Evolutionary conservation across 2,113 vertebrate genomes (phyloP).

Genomic region (Paracanthobrama guichenoti): DNA sequence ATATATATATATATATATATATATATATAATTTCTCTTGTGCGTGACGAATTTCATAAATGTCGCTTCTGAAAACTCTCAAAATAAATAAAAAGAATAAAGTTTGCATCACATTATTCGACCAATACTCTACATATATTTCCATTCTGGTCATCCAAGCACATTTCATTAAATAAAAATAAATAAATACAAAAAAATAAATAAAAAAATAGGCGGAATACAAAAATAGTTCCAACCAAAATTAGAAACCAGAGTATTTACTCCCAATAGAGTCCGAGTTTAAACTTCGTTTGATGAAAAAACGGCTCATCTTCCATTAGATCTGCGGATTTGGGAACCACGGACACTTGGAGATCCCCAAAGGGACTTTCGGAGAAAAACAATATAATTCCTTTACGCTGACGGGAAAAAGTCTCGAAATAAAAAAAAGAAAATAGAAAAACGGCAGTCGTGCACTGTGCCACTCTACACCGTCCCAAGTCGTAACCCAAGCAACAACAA

Average conservation of each 20-base stretch:
- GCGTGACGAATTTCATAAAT: not conserved
- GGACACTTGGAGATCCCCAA: constrained; percentile 33
- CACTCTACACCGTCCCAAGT: constrained; percentile 13
- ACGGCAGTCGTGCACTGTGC: not conserved
- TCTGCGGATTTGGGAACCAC: constrained; percentile 25
- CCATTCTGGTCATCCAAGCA: not conserved
- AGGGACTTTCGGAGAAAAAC: not conserved
- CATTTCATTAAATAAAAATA: not conserved
- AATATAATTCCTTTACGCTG: constrained; percentile 18
- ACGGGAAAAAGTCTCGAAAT: not conserved
- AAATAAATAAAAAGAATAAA: not conserved
- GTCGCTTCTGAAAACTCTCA: not conserved
- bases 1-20: too few relatives aligned
- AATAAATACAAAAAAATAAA: not conserved
- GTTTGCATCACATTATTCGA: too few relatives aligned
- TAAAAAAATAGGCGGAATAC: not conserved
- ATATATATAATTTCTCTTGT: not conserved
- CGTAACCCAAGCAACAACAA: constrained; percentile 23
- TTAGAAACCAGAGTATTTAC: not conserved
- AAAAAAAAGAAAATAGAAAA: not conserved
- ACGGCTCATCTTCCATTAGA: not conserved
- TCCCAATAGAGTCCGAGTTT: constrained; percentile 1
- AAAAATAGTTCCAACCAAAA: constrained; percentile 3
- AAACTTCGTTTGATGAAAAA: constrained; percentile 17
- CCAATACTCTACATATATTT: not conserved